Evolutionary conservation across 2,113 vertebrate species (phyloP).

Genomic region (Tauraco erythrolophus): DNA sequence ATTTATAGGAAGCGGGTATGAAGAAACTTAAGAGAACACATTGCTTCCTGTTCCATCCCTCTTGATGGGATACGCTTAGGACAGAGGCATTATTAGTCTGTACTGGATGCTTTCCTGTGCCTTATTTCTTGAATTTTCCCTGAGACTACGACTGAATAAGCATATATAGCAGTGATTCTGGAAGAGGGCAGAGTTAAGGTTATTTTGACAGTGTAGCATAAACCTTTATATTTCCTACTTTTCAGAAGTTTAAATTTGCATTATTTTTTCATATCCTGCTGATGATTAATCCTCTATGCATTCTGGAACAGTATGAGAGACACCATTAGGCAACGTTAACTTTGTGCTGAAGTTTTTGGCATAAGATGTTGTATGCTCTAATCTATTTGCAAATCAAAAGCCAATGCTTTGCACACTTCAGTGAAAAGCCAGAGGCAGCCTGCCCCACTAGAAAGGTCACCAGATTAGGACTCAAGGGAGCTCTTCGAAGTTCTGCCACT

Average conservation of each 20-base stretch:
- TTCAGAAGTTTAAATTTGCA: constrained; percentile 8
- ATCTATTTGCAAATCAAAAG: constrained; percentile 67
- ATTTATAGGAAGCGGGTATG: neutral
- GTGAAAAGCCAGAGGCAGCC: constrained; percentile 65
- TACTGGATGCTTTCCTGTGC: neutral
- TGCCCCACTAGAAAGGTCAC: constrained; percentile 60
- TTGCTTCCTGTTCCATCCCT: neutral
- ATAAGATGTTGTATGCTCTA: constrained; percentile 22
- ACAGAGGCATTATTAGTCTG: neutral
- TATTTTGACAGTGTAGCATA: neutral
- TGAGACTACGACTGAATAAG: neutral
- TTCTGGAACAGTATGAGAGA: constrained; percentile 16
- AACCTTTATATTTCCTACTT: neutral
- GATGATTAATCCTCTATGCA: neutral
- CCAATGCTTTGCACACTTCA: constrained; percentile 59
- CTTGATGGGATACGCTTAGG: neutral
- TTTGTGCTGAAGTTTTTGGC: constrained; percentile 49
- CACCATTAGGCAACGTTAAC: constrained; percentile 44
- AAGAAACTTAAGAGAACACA: neutral
- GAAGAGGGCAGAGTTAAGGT: neutral
- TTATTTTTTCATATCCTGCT: constrained; percentile 1
- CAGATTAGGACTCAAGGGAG: constrained; percentile 53
- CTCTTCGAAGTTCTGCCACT: constrained; percentile 51
- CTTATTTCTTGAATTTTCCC: neutral
- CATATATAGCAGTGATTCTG: neutral